Conservation (phyloP, 2,888 invertebrate species). For the Serripes groenlandicus region DNA sequence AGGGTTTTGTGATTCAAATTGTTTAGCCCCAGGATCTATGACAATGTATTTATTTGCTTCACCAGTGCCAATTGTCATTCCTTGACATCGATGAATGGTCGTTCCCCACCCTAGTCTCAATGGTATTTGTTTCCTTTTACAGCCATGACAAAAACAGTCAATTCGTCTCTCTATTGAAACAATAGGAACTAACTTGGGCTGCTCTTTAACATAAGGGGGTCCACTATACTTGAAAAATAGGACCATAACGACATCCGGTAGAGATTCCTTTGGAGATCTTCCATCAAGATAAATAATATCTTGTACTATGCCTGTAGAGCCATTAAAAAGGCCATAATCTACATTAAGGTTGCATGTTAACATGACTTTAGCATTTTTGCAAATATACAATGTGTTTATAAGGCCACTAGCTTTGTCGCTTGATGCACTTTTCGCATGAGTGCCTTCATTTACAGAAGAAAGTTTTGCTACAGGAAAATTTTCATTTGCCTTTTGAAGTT, state of each 20-base stretch:
- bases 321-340: constrained; percentile 65
- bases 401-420: constrained; percentile 58
- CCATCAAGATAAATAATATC: constrained; percentile 61
- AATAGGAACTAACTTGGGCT: constrained; percentile 56
- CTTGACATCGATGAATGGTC: constrained; percentile 60
- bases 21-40: constrained; percentile 45
- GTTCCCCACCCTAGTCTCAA: constrained; percentile 61
- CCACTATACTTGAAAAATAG: constrained; percentile 57
- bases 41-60: constrained; percentile 41
- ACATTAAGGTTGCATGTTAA: constrained; percentile 57
- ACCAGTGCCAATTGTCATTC: constrained; percentile 58
- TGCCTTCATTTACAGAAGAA: constrained; percentile 28
- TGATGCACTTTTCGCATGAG: constrained; percentile 34
- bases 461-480: constrained; percentile 55
- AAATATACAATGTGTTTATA: constrained; percentile 35
- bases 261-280: constrained; percentile 32
- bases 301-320: constrained; percentile 48
- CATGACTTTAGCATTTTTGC: constrained; percentile 60
- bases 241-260: constrained; percentile 68
- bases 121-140: constrained; percentile 58
- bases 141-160: constrained; percentile 51
- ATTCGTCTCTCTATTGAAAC: constrained; percentile 55
- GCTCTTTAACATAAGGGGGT: constrained; percentile 38
- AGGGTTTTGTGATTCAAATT: constrained; percentile 60
- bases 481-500: constrained; percentile 35